Base-by-base conservation (phyloP, 1,140 invertebrate genomes). In the Drosophila repletoides region DNA sequence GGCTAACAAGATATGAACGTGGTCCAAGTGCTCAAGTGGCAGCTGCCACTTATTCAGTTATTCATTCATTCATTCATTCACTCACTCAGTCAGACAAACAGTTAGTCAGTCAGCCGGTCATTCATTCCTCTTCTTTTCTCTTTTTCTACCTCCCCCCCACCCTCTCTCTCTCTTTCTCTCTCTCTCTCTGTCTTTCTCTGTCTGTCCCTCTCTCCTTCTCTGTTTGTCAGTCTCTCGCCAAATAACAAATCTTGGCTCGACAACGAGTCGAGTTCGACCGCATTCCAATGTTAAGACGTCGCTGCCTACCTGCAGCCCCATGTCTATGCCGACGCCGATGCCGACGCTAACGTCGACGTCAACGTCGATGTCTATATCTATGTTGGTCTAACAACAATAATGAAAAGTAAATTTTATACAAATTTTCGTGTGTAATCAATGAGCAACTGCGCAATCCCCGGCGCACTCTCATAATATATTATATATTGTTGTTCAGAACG, bases 201-300 rank as follows among this genome's bases (percentile, higher is more conserved):
- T 12, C 38, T 38, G 46, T 2, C n/a, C 12, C 15, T 15, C 22
- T 49, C 36, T 33, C 17, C 12, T n/a, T 34, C 59, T 29, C 34
- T 41, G 3, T 29, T 31, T 33, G 19, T 33, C 12, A 31, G 2
- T 48, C 26, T 38, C 31, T 29, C 21, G 14, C 33, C 58, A 58
- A 51, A 21, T 45, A 55, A 66, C 52, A 67, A 76, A 72, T 84
- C 59, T 83, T 81, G 72, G 79, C 73, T 79, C 76, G 77, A 69
- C 70, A 71, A 49, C 71, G 58, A 66, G 81, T 73, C 79, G 71
- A 71, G 79, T 80, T 84, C 79, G 79, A 84, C 79, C 79, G 80
- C 79, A 84, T 84, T 84, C 79, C 79, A 67, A 75, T 75, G 71
- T 55, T 86, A 84, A 84, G 80, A 80, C 80, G 80, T 80, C 55